These are phyloP conservation scores for Physeter macrocephalus DNA, from an alignment of 2,113 vertebrate species.

Conservation along the genomic window DNA sequence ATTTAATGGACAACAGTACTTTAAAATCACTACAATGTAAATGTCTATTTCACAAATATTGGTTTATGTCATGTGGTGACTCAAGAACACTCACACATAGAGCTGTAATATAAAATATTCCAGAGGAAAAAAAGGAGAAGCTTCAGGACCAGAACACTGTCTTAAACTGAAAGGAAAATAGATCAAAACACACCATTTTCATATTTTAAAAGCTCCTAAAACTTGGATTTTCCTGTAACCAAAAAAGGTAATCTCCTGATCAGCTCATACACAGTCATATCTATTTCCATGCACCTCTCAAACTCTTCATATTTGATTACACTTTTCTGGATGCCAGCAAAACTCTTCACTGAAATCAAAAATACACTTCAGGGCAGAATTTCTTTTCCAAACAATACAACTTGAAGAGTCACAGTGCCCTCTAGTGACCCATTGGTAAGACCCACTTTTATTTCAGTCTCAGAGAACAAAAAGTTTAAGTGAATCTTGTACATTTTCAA, in stretches of 20 bases:
- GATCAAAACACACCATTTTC: neutral
- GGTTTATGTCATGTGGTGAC: neutral
- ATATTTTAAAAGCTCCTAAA: neutral
- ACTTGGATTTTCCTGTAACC: neutral
- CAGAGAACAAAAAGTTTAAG: constrained; percentile 12
- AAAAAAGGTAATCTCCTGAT: neutral
- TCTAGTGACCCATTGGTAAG: constrained; percentile 56
- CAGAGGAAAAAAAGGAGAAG: neutral
- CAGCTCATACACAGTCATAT: neutral
- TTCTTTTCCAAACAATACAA: neutral
- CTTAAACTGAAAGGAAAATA: neutral
- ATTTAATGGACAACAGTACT: neutral
- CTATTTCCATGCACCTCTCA: neutral
- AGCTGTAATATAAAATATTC: constrained; percentile 9
- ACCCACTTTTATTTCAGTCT: neutral
- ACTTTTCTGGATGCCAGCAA: constrained; percentile 2
- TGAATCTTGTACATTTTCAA: neutral
- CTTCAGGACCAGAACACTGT: neutral
- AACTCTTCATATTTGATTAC: neutral
- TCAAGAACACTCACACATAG: neutral
- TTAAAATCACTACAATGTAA: constrained; percentile 26
- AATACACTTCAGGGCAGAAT: neutral
- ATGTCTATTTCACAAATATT: neutral
- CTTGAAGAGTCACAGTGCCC: constrained; percentile 76
- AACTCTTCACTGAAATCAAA: neutral